Conservation (phyloP, 2,797 vertebrate genomes). For the Sebastes hubbsi region DNA sequence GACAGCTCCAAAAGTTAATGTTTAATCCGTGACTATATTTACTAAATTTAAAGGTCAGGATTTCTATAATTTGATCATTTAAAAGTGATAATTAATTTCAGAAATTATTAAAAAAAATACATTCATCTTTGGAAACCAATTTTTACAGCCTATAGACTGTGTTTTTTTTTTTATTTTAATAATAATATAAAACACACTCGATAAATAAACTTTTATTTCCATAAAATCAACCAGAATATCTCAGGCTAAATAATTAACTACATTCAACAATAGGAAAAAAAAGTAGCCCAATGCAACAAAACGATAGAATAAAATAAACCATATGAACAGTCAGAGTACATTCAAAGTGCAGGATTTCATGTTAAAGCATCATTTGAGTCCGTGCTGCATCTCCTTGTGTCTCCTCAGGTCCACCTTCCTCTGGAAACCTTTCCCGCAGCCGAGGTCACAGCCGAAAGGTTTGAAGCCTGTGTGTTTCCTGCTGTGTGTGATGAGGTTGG, state of each 20-base stretch:
- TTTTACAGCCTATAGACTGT: not conserved
- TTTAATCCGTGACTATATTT: conserved; percentile 26
- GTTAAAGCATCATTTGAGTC: conserved; percentile 82
- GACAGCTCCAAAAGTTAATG: conserved; percentile 14
- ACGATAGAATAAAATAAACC: conserved; percentile 1
- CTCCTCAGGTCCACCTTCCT: conserved; percentile 96
- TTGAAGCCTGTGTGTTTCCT: conserved; percentile 99
- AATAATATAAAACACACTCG: conserved; percentile 20
- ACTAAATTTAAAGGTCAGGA: not conserved
- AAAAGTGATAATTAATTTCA: not conserved
- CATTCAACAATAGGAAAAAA: conserved; percentile 4
- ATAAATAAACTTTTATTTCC: conserved; percentile 61
- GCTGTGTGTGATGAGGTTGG: conserved; percentile 99
- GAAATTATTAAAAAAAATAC: not conserved
- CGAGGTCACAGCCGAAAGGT: conserved; percentile 94
- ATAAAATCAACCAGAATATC: conserved; percentile 32
- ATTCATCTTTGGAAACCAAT: not conserved
- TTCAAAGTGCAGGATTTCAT: conserved; percentile 34
- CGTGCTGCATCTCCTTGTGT: conserved; percentile 97
- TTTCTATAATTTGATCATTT: not conserved
- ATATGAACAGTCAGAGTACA: not conserved
- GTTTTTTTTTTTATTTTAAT: not conserved
- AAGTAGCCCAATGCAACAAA: conserved; percentile 7
- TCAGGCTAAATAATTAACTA: conserved; percentile 28
- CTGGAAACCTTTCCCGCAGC: conserved; percentile 96